Evolutionary conservation across 2,888 invertebrate genomes (phyloP), one percentile per base, ranked within the genome.

Genomic region (Hirtodrosophila duncani): DNA sequence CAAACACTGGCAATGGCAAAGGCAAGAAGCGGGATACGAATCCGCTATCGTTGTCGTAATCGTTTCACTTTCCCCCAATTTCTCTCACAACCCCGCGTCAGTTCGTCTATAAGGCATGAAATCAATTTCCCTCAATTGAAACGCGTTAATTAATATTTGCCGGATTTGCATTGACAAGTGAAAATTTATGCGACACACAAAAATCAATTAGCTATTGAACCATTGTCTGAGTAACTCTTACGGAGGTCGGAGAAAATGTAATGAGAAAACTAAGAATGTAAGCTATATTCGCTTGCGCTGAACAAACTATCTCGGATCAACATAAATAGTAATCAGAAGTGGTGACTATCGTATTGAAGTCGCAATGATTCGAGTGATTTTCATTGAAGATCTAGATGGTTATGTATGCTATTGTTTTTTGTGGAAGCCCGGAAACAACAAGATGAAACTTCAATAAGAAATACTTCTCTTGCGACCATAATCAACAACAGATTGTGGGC

Each of bases 71-170:
- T 18, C 14, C 21, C 16, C 13, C 17, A 10, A 10, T 2, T 17
- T 11, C 24, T 9, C 38, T 24, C 17, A 8, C 10, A 24, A 30
- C 20, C 34, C 13, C 23, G 29, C 30, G 16, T 16, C 23, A 30
- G 13, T 23, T 21, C 45, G 24, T n/a, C 29, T 26, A 9, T 14
- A 20, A 26, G 50, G 11, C 53, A 26, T 42, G 26, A 62, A 82
- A 71, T 71, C 61, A 72, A 82, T 79, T 75, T 75, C 30, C 31
- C 7, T 49, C 56, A 64, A 49, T 36, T 33, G 58, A 16, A 52
- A 46, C 17, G 39, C 49, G 43, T 58, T 77, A 80, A 80, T 72
- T 72, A 81, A 81, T 81, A 78, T 74, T 65, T 37, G 57, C 41
- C 52, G 52, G 56, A 38, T 44, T 39, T 31, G 50, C 41, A 60